A percentile compares a stretch with the other conserved stretches of the same genome.
These are phyloP conservation scores for Poicephalus meyeri DNA, from an alignment of 2,113 vertebrate genomes.

Conservation along the genomic window DNA sequence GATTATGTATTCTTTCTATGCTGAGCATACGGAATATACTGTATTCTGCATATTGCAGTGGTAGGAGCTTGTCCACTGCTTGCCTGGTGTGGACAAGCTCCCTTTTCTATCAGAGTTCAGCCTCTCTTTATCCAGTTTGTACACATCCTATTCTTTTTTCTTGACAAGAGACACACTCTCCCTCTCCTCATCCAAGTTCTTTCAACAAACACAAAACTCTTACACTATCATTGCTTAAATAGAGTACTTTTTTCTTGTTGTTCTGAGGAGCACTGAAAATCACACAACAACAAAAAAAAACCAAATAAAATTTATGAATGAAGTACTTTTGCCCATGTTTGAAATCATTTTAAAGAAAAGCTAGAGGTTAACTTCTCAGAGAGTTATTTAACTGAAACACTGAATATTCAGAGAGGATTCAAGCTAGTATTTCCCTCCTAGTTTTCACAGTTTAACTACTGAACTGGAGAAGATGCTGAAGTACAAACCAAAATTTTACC, in stretches of 20 bases:
- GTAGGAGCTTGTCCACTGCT: neutral
- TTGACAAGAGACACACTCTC: neutral
- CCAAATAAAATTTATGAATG: neutral
- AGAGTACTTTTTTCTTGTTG: neutral
- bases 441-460: neutral
- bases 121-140: neutral
- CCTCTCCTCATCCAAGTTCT: neutral
- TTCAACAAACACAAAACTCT: neutral
- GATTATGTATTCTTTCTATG: neutral
- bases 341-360: neutral
- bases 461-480: neutral
- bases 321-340: neutral
- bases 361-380: neutral
- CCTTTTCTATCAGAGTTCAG: neutral
- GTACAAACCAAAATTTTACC: neutral
- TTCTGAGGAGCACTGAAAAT: neutral
- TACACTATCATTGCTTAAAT: neutral
- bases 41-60: neutral
- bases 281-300: neutral
- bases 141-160: neutral
- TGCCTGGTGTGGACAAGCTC: neutral
- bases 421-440: neutral
- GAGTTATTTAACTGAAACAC: neutral
- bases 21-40: neutral
- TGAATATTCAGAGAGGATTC: neutral